Evolutionary conservation across 1,140 invertebrate genomes (phyloP), one percentile per base, ranked within the genome.

Genomic region (Solenopsis invicta): DNA sequence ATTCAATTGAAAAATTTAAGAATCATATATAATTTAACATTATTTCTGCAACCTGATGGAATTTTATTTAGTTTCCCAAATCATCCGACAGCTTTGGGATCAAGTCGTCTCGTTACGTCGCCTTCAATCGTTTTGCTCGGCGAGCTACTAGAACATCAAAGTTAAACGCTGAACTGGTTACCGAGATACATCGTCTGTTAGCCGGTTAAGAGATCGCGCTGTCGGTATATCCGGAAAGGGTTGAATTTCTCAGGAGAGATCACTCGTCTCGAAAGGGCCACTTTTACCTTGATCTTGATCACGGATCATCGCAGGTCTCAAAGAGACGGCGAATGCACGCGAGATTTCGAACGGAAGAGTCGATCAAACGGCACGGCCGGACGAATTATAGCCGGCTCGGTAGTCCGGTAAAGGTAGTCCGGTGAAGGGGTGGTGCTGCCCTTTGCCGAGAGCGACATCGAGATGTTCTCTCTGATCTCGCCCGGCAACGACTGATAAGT

Each of bases 271-370:
- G 54, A 61, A 61, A 74, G 67, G 54, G 24, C 24, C 54, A 84
- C 69, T 84, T 84, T 84, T 84, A 84, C 80, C 80, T 84, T 84
- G 69, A 84, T 84, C 80, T 84, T 84, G 67, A 84, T 84, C 80
- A 84, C 29, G 69, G 54, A 84, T 75, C 80, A 84, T 24, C 29
- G 56, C 78, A 18, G 4, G 6, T 62, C 45, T 84, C 80, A 84
- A 84, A 84, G 69, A 56, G 54, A 54, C 16, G 54, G 24, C 41
- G 67, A 52, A 24, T 18, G 54, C 54, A 82, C 67, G 52, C 67
- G 54, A 82, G 80, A 82, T 82, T 59, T 82, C 54, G 67, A 82
- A 74, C 80, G 80, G 69, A 84, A 84, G 80, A 75, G 69, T 84
- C 69, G 69, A 84, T 74, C 80, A 75, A 84, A 84, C 80, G 80